phyloP scores from a whole-genome alignment of 2,888 invertebrate species.

The Drosophila gaucha region DNA sequence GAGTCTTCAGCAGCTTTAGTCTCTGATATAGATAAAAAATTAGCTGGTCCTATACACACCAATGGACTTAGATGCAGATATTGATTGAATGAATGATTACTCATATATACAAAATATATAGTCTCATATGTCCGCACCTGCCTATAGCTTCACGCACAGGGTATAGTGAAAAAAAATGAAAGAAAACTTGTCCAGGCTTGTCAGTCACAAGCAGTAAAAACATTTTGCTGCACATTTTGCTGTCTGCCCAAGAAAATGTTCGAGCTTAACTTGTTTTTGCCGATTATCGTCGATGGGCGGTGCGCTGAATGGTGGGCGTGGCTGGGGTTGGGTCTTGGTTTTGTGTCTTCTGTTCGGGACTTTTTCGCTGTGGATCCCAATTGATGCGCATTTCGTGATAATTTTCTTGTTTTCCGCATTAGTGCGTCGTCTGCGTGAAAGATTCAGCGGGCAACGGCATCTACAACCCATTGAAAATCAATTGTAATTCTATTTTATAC shows the following conservation, averaged over 20 bases:
- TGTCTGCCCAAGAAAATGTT: constrained; percentile 49
- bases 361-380: constrained; percentile 49
- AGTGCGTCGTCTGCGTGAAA: constrained; percentile 35
- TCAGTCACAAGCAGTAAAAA: constrained; percentile 54
- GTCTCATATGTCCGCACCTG: background rate
- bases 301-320: background rate
- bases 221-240: constrained; percentile 46
- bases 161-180: constrained; percentile 1
- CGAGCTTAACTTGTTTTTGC: constrained; percentile 50
- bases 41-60: too few species aligned
- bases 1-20: background rate
- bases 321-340: background rate
- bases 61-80: too few species aligned
- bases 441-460: background rate
- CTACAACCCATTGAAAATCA: constrained; percentile 35
- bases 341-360: constrained; percentile 26
- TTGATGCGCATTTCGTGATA: constrained; percentile 65
- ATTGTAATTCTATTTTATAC: constrained; percentile 24
- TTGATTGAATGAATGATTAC: too few species aligned
- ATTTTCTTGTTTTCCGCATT: constrained; percentile 68
- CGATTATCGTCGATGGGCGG: constrained; percentile 41
- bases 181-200: constrained; percentile 22
- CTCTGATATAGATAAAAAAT: too few species aligned
- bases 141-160: background rate
- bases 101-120: background rate